Conservation (phyloP, 1,140 invertebrate species). For the Hycleus phaleratus region DNA sequence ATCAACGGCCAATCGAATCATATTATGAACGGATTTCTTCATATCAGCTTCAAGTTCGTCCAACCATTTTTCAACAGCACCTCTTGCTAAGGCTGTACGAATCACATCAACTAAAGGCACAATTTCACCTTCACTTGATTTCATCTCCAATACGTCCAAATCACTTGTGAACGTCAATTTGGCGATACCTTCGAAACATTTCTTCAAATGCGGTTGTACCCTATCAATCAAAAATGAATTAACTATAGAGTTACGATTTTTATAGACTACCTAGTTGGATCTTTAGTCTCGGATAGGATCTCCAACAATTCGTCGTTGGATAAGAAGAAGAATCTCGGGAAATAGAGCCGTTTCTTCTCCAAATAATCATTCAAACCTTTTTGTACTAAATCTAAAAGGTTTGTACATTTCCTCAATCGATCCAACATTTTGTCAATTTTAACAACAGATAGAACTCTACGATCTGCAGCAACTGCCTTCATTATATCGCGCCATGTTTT, state of each 20-base stretch:
- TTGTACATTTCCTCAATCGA: conserved; percentile 81
- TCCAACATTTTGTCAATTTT: conserved; percentile 92
- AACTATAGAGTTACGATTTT: background rate
- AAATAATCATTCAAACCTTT: conserved; percentile 90
- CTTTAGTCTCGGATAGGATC: conserved; percentile 94
- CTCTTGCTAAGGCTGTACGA: conserved; percentile 79
- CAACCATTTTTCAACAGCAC: conserved; percentile 96
- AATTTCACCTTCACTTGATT: conserved; percentile 80
- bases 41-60: conserved; percentile 84
- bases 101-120: conserved; percentile 72
- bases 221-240: conserved; percentile 39
- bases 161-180: conserved; percentile 77
- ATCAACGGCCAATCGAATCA: conserved; percentile 52
- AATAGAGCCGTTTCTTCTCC: conserved; percentile 91
- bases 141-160: conserved; percentile 84
- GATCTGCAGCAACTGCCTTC: conserved; percentile 71
- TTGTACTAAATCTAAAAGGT: conserved; percentile 80
- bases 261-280: conserved; percentile 69
- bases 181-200: conserved; percentile 92
- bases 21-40: conserved; percentile 78
- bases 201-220: conserved; percentile 97
- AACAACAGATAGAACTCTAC: conserved; percentile 75
- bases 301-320: conserved; percentile 95
- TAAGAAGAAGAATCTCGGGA: conserved; percentile 94
- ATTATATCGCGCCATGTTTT: conserved; percentile 95